Conservation (phyloP, 53 echinoderm and acorn worm species). For the Arbacia lixula region DNA sequence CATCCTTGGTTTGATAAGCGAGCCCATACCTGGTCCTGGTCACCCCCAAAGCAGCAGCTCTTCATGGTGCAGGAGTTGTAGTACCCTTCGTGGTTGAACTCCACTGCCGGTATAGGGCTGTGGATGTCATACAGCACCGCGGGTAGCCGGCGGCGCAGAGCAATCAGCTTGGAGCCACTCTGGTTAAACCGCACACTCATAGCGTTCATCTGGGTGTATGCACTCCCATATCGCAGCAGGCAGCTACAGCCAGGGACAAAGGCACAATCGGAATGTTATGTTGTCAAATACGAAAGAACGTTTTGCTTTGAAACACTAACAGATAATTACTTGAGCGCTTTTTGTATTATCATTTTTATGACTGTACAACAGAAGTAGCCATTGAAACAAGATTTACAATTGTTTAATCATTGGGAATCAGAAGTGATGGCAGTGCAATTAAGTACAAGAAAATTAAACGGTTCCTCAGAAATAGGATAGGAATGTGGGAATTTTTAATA, state of each 20-base stretch:
- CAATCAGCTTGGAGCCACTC: slow-evolving; percentile 78
- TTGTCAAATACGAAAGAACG: not conserved
- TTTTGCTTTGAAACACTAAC: no score
- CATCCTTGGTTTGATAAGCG: not conserved
- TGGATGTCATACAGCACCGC: slow-evolving; percentile 89
- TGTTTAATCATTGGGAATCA: no score
- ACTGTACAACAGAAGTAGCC: no score
- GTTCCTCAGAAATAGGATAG: no score
- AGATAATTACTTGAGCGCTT: no score
- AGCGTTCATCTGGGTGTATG: slow-evolving; percentile 91
- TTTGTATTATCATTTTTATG: no score
- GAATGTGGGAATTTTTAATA: no score
- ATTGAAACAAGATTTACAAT: no score
- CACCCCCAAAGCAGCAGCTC: slow-evolving; percentile 97
- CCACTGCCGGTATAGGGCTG: slow-evolving; percentile 72
- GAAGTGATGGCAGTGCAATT: no score
- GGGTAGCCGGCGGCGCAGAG: slow-evolving; percentile 85
- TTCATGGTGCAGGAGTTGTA: slow-evolving; percentile 99
- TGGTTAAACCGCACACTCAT: slow-evolving; percentile 98
- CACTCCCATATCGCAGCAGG: slow-evolving; percentile 83
- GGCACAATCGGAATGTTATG: not conserved
- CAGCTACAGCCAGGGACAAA: slow-evolving; percentile 65
- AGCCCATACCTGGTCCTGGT: slow-evolving; percentile 84
- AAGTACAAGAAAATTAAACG: no score
- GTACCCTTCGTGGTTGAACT: slow-evolving; percentile 98